These are phyloP conservation scores for Stenchaetothrips biformis DNA, from an alignment of 2,888 invertebrate species.

Conservation along the genomic window DNA sequence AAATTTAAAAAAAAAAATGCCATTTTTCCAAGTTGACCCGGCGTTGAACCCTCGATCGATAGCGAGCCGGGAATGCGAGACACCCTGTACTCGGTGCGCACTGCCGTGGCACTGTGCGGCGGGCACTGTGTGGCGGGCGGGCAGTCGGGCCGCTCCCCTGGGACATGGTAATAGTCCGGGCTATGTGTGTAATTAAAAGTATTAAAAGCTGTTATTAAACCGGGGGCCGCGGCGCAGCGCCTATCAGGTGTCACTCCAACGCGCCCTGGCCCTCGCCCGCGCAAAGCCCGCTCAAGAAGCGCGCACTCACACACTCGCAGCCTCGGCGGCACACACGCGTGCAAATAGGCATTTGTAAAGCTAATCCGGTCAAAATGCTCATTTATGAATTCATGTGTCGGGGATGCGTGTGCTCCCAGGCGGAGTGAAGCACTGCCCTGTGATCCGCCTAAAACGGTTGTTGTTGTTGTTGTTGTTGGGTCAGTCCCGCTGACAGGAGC, in stretches of 20 bases:
- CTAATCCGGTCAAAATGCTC: not conserved
- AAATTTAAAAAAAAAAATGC: too few relatives aligned
- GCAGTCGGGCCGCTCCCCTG: not conserved
- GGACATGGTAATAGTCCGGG: slow-evolving; percentile 8
- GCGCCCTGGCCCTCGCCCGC: not conserved
- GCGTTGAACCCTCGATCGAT: too few relatives aligned
- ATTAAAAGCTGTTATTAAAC: slow-evolving; percentile 25
- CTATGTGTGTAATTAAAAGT: slow-evolving; percentile 16
- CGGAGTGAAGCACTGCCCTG: not conserved
- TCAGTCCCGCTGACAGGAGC: too few relatives aligned
- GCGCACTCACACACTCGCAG: not conserved
- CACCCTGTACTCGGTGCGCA: too few relatives aligned
- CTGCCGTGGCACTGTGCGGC: too few relatives aligned
- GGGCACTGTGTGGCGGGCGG: not conserved
- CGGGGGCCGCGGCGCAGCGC: not conserved
- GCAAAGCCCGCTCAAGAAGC: not conserved
- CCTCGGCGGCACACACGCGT: not conserved
- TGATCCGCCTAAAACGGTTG: too few relatives aligned
- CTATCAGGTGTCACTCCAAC: slow-evolving; percentile 19
- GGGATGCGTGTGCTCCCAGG: not conserved
- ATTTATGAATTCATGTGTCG: not conserved
- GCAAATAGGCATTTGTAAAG: not conserved
- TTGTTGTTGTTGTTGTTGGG: too few relatives aligned
- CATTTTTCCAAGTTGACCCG: too few relatives aligned
- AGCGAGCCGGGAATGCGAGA: too few relatives aligned